These are phyloP conservation scores for Pachyrhynchus sulphureomaculatus DNA, from an alignment of 1,140 invertebrate species.

Conservation along the genomic window DNA sequence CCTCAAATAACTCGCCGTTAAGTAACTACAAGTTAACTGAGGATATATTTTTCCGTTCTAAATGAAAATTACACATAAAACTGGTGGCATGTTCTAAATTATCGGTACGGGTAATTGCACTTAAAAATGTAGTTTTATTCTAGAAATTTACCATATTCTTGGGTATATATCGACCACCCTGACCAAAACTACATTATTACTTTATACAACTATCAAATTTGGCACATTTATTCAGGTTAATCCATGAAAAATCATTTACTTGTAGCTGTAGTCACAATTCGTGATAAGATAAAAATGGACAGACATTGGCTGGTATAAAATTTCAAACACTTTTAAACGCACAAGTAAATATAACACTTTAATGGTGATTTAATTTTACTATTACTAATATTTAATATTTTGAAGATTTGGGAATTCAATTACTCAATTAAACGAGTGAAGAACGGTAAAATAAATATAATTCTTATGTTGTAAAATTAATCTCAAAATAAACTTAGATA, in stretches of 20 bases:
- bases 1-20: constrained; percentile 6
- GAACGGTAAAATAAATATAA: no score
- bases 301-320: no score
- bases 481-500: no score
- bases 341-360: no score
- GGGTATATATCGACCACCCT: background rate
- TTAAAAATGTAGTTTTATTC: constrained; percentile 29
- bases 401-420: no score
- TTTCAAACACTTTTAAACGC: no score
- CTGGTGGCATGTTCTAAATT: constrained; percentile 26
- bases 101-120: constrained; percentile 41
- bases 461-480: no score
- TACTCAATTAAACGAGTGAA: no score
- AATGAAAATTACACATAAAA: constrained; percentile 17
- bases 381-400: no score
- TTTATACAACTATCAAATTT: constrained; percentile 13
- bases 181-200: background rate
- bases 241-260: background rate
- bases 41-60: constrained; percentile 2
- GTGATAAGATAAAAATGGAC: no score
- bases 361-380: no score
- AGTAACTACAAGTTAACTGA: background rate
- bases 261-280: no score
- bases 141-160: constrained; percentile 17
- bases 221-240: background rate